phyloP scores from a whole-genome alignment of 2,888 invertebrate species.

The Noctua janthina region DNA sequence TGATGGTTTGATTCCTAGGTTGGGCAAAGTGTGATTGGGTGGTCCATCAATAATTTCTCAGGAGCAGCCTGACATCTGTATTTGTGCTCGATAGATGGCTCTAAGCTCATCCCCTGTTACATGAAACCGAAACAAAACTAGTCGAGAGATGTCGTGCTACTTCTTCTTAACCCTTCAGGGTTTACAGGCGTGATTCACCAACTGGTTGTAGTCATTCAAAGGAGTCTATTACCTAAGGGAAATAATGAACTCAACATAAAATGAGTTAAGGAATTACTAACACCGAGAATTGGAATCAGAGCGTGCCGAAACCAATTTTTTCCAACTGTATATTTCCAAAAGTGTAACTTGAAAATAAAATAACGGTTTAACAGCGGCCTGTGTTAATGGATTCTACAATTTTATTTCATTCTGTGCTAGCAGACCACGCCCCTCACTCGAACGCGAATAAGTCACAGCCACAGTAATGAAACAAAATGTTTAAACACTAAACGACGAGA shows the following conservation, averaged over 20 bases:
- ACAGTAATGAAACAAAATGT: constrained; percentile 34
- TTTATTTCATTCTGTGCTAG: constrained; percentile 52
- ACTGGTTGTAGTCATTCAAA: not conserved
- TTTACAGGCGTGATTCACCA: not conserved
- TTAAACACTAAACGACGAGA: constrained; percentile 13
- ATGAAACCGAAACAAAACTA: not conserved
- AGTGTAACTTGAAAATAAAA: constrained; percentile 52
- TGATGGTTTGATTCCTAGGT: not conserved
- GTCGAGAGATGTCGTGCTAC: not conserved
- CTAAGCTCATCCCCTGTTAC: not conserved
- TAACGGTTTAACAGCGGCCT: constrained; percentile 40
- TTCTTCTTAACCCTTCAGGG: not conserved
- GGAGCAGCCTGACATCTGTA: not conserved
- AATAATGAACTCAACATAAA: not conserved
- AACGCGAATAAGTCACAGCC: constrained; percentile 44
- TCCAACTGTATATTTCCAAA: constrained; percentile 26
- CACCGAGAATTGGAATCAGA: not conserved
- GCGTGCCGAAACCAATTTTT: constrained; percentile 1
- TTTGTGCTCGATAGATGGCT: not conserved
- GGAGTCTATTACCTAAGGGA: not conserved
- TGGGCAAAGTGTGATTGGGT: not conserved
- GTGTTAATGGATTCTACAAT: constrained; percentile 60
- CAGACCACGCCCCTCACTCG: constrained; percentile 40
- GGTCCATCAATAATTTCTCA: not conserved
- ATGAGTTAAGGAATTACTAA: not conserved